Base-by-base conservation (phyloP, 2,113 vertebrate species). In the Pithys albifrons region DNA sequence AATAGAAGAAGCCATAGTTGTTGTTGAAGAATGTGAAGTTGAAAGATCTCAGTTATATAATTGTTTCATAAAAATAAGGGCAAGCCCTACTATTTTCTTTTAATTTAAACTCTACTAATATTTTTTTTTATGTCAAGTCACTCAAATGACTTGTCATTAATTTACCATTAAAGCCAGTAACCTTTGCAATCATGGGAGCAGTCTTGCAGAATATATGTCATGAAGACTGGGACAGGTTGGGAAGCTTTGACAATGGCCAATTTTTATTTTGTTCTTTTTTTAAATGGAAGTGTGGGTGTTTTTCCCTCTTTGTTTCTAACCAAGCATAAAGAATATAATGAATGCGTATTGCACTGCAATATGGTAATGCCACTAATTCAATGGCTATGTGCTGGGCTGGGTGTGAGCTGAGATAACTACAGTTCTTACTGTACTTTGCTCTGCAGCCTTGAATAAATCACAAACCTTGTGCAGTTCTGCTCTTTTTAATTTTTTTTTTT, bases 301-400 rank as follows among this genome's bases (percentile, higher is more conserved):
- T 62, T 91, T 29, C 20, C 2, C 15, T 39, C 0, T 0, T 37
- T 65, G 6, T 62, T 88, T 90, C 55, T 39, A 74, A 31, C 11
- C 12, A 65, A 59, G 67, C 1, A 0, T 19, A 54, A 72, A 70
- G 33, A 76, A 46, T 4, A 4, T 37, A 45, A 4, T 22, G 37
- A 80, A 31, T 0, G 0, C 16, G 3, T 66, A n/a, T 22, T 2
- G 0, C 0, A 1, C 25, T 81, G 52, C 49, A 71, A 43, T 19
- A 6, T 29, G 29, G 19, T 43, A 31, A 22, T n/a, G 37, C 16
- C 15, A 11, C 15, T 39, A 24, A 35, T 69, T 81, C n/a, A 12
- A 0, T 72, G n/a, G 14, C n/a, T 83, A 35, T 14, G 31, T 55
- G 37, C 22, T 65, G 61, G 24, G 19, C 39, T 97, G 39, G 5